Conservation (phyloP, 64 coral and sea anemone species). For the Catalaphyllia jardinei region DNA sequence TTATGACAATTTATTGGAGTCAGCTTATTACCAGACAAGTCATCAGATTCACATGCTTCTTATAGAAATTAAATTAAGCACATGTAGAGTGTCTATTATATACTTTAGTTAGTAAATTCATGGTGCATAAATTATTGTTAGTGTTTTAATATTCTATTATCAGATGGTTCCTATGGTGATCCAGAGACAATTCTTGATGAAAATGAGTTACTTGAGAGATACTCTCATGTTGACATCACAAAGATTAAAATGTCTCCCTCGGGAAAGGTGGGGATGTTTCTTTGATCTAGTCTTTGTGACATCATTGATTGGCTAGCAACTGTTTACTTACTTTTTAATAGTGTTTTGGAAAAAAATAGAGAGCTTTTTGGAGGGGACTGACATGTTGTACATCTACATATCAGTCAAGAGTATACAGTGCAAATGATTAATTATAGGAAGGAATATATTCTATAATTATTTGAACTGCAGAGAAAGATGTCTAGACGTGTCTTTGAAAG, state of each 20-base stretch:
- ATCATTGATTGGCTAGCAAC: background rate
- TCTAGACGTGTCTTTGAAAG: no score
- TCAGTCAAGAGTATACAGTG: no score
- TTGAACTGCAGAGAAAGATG: no score
- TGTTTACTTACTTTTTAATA: no score
- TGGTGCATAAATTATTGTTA: background rate
- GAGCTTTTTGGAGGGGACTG: no score
- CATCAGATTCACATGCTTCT: background rate
- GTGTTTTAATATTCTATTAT: background rate
- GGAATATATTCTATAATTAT: no score
- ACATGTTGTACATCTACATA: no score
- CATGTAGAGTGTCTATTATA: background rate
- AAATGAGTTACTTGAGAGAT: conserved; percentile 73
- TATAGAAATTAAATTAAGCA: background rate
- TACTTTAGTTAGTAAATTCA: no score
- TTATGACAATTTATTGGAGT: no score
- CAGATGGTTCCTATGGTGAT: conserved; percentile 79
- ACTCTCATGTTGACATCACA: conserved; percentile 63
- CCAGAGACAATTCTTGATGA: conserved; percentile 91
- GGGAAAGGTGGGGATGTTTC: conserved; percentile 54
- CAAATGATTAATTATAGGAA: no score
- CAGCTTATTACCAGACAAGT: no score
- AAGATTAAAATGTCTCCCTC: conserved; percentile 92
- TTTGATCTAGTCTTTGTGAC: background rate
- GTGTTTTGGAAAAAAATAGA: no score